Base-by-base conservation (phyloP, 2,797 vertebrate species). In the Urophycis tenuis region DNA sequence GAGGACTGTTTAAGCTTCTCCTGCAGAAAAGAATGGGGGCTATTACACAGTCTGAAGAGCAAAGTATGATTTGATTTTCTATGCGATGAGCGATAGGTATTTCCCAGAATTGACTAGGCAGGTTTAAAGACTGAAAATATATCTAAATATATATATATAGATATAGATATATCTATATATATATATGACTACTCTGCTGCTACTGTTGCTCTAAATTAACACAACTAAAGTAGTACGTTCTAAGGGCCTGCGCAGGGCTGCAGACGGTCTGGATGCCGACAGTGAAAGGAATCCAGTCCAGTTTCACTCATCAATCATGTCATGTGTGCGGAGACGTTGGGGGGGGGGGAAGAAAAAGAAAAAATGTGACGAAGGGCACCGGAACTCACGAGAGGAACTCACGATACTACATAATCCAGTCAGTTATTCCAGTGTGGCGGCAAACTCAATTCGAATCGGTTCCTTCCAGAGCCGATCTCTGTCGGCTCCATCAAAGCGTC, bases 331-430 rank as follows among this genome's bases (percentile, higher is more conserved):
- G 29, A 67, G 25, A 67, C 25, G n/a, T 67, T n/a, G 60, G 60
- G n/a, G n/a, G n/a, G n/a, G n/a, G n/a, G n/a, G n/a, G n/a, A n/a
- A n/a, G n/a, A n/a, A n/a, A n/a, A 67, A n/a, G 8, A 67, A 67
- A 67, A 10, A 29, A 29, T 29, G 60, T 29, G 60, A 67, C 25
- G 25, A 25, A 67, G 60, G n/a, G 60, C 60, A 67, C 14, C 12
- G 60, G 60, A 67, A 67, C 60, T 25, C 60, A 67, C 60, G 60
- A 67, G 60, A 67, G 60, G 60, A 67, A 67, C n/a, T n/a, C 60
- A 67, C 60, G 12, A 67, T 29, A 67, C 60, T 67, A 67, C 29
- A 67, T 67, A 67, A 67, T 67, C 60, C 60, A 67, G 60, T 29
- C 60, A 11, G 2, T 67, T 67, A 29, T 67, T 67, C 60, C 60